Conservation (phyloP, 2,113 vertebrate genomes). For the Misgurnus mizolepis region DNA sequence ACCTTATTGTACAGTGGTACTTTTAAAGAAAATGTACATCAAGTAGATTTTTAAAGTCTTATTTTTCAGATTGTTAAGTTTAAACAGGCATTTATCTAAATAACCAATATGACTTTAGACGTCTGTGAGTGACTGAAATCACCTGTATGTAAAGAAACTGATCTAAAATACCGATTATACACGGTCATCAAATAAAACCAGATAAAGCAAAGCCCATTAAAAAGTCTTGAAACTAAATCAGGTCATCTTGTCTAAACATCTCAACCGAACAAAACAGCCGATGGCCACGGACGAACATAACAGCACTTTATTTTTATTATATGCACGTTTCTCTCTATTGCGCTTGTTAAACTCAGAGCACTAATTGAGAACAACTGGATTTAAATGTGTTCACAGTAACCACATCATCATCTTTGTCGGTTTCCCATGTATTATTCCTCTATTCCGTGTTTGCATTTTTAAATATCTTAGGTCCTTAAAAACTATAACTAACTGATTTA, state of each 20-base stretch:
- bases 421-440: background rate
- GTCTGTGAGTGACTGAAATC: too few species aligned
- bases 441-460: background rate
- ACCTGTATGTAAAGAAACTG: background rate
- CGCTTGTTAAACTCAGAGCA: background rate
- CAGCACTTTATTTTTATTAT: background rate
- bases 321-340: background rate
- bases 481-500: background rate
- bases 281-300: background rate
- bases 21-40: too few species aligned
- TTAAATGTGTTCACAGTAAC: background rate
- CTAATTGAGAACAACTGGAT: background rate
- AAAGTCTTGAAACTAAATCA: background rate
- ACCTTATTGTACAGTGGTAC: too few species aligned
- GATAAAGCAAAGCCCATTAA: background rate
- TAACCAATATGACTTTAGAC: too few species aligned
- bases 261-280: background rate
- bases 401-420: background rate
- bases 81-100: too few species aligned
- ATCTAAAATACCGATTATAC: background rate
- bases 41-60: too few species aligned
- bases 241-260: conserved; percentile 2
- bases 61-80: too few species aligned
- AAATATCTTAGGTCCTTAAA: background rate
- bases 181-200: too few species aligned